Base-by-base conservation (phyloP, 2,888 invertebrate species). In the Alsophila aescularia region DNA sequence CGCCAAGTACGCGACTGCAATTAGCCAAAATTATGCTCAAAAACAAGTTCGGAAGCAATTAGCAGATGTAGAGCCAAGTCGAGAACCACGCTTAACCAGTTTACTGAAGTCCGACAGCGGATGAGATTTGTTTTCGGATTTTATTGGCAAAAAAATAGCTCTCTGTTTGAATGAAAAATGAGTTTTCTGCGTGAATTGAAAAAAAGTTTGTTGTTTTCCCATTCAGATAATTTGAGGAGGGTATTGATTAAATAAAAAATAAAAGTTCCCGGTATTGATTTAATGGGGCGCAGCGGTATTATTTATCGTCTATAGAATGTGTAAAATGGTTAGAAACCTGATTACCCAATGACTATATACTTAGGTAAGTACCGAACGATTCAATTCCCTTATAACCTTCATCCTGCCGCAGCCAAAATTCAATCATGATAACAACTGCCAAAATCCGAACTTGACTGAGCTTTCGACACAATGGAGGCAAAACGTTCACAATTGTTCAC, bases 11-110 rank as follows among this genome's bases (percentile, higher is more conserved):
- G 75, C 81, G 79, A 74, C 74, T 78, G 87, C 87, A 89, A 88
- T 90, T 90, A 90, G 87, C 87, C 81, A 77, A 87, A 90, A 89
- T 89, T 85, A 87, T 88, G 84, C 81, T 83, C 81, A 81, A 88
- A 88, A 90, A 90, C 89, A 88, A 88, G 83, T 87, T 87, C 75
- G 64, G 77, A 80, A 87, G 85, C 84, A 89, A 89, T 90, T 89
- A 87, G 83, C 84, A 85, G 86, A 85, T 87, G 87, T 85, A 83
- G 82, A 84, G 76, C 68, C 72, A 76, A 83, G 75, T 81, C 81
- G 78, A 79, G 75, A 78, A 82, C 75, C 72, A 64, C 70, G 75
- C 75, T 81, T 75, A 83, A 80, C 72, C 75, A 73, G 75, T 79
- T 82, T 75, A 75, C 70, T 68, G 63, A 73, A 76, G 70, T 74